Conservation (phyloP, 2,888 invertebrate genomes). For the Acanthococcus lagerstroemiae region DNA sequence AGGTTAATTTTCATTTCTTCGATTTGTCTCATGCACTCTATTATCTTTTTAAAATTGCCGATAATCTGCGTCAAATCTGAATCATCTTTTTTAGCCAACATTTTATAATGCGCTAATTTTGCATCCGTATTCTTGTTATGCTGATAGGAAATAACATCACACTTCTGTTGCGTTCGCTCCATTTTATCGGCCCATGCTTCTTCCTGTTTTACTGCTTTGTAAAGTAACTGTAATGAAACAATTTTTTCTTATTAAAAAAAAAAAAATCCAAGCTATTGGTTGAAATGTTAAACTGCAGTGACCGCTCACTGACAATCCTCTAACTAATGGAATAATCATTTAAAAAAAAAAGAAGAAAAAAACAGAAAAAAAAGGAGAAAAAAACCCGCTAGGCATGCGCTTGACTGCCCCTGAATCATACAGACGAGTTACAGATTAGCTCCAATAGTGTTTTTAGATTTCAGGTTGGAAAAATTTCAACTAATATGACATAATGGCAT, state of each 20-base stretch:
- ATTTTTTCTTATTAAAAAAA: not conserved
- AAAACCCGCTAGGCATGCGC: no score
- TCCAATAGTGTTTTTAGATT: no score
- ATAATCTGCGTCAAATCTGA: conserved; percentile 41
- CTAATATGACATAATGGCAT: no score
- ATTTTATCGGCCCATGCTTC: conserved; percentile 42
- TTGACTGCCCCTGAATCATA: no score
- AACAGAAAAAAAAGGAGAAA: not conserved
- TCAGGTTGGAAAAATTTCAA: no score
- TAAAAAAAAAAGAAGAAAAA: not conserved
- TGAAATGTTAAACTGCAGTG: no score
- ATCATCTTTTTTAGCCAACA: conserved; percentile 47
- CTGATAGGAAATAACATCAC: conserved; percentile 42
- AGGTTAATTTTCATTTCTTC: not conserved
- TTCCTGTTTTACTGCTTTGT: conserved; percentile 26
- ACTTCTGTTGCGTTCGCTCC: conserved; percentile 45
- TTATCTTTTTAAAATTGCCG: conserved; percentile 2
- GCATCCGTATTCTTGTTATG: conserved; percentile 41
- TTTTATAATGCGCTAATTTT: conserved; percentile 42
- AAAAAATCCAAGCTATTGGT: not conserved
- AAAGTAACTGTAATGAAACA: conserved; percentile 24
- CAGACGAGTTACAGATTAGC: no score
- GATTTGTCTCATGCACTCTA: not conserved
- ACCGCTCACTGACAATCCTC: no score
- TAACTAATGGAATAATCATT: not conserved